Percentiles rank a stretch among this genome's conserved stretches.
phyloP scores from a whole-genome alignment of 92 coral and sea anemone species.

The Zoanthus sociatus region DNA sequence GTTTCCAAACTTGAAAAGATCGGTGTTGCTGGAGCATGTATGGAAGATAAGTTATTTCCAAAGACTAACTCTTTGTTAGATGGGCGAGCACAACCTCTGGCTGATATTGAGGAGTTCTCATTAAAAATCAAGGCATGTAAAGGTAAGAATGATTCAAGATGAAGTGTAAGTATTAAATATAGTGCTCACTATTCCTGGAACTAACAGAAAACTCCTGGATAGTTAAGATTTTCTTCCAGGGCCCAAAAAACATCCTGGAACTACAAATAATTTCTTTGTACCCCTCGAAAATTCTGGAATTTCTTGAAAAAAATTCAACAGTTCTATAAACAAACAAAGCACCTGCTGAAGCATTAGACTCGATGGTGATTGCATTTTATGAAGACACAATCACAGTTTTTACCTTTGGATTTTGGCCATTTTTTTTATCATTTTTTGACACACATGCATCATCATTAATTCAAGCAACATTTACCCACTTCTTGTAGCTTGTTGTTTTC shows the following conservation, averaged over 20 bases:
- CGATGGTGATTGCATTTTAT: neutral
- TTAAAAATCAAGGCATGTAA: slow-evolving; percentile 97
- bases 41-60: slow-evolving; percentile 98
- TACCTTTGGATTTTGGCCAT: too few relatives aligned
- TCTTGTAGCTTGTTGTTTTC: too few relatives aligned
- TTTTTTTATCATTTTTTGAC: too few relatives aligned
- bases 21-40: slow-evolving; percentile 96
- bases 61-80: slow-evolving; percentile 96
- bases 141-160: slow-evolving; percentile 57
- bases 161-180: neutral
- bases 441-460: too few relatives aligned
- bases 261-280: too few relatives aligned
- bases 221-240: too few relatives aligned
- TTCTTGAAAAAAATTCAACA: too few relatives aligned
- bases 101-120: slow-evolving; percentile 95
- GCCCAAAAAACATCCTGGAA: too few relatives aligned
- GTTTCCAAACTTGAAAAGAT: slow-evolving; percentile 91
- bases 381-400: neutral
- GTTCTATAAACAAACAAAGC: too few relatives aligned
- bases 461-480: too few relatives aligned
- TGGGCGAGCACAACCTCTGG: slow-evolving; percentile 98
- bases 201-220: too few relatives aligned
- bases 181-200: neutral
- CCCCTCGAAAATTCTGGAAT: too few relatives aligned
- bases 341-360: neutral